phyloP scores from a whole-genome alignment of 2,888 invertebrate genomes.

The Abrostola tripartita region DNA sequence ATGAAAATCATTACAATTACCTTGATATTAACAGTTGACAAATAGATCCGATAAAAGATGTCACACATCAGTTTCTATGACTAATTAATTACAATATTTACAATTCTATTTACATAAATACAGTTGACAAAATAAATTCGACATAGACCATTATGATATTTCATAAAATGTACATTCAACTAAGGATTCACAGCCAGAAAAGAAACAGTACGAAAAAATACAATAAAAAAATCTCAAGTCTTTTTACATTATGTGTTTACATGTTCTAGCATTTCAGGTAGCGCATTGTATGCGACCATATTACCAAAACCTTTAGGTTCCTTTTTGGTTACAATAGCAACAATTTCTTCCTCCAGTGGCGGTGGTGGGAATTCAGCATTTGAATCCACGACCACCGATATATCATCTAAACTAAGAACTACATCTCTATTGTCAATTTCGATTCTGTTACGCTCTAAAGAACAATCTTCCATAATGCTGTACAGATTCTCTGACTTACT shows the following conservation, averaged over 20 bases:
- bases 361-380: slow-evolving; percentile 79
- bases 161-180: slow-evolving; percentile 39
- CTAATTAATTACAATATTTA: slow-evolving; percentile 66
- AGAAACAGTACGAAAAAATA: slow-evolving; percentile 55
- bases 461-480: slow-evolving; percentile 87
- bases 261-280: slow-evolving; percentile 86
- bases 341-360: slow-evolving; percentile 83
- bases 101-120: slow-evolving; percentile 69
- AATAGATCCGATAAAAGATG: slow-evolving; percentile 83
- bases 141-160: slow-evolving; percentile 63
- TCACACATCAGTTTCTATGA: slow-evolving; percentile 74
- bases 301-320: slow-evolving; percentile 84
- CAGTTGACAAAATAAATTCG: slow-evolving; percentile 66
- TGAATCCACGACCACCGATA: slow-evolving; percentile 74
- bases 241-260: slow-evolving; percentile 74
- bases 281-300: slow-evolving; percentile 86
- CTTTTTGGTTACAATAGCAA: slow-evolving; percentile 86
- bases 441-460: slow-evolving; percentile 81
- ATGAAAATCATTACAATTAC: slow-evolving; percentile 82
- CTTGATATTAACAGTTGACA: slow-evolving; percentile 84
- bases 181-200: slow-evolving; percentile 70
- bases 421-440: slow-evolving; percentile 86
- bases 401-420: slow-evolving; percentile 85
- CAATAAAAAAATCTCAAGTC: slow-evolving; percentile 54
- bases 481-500: slow-evolving; percentile 88